Percentiles rank a stretch among this genome's conserved stretches.
Conservation (phyloP, 1,140 invertebrate genomes). For the Anthonomus grandis region DNA sequence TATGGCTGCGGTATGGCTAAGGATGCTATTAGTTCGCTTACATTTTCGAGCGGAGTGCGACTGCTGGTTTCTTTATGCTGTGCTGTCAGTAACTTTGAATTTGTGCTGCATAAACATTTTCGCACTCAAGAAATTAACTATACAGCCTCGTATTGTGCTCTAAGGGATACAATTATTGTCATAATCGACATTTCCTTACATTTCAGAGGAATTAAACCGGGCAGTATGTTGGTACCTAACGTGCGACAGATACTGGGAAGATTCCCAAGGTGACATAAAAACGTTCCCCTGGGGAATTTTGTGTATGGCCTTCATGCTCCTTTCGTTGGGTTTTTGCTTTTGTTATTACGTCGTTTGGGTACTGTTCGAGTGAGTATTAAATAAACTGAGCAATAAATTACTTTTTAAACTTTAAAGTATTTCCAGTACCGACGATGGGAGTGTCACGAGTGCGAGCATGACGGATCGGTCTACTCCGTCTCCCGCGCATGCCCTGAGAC, state of each 20-base stretch:
- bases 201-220: slow-evolving; percentile 77
- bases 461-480: slow-evolving; percentile 62
- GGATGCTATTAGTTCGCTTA: too few relatives aligned
- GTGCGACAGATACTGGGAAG: slow-evolving; percentile 88
- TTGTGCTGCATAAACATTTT: too few relatives aligned
- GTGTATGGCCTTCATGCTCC: slow-evolving; percentile 69
- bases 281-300: slow-evolving; percentile 78
- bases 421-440: slow-evolving; percentile 60
- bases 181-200: too few relatives aligned
- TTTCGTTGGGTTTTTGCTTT: slow-evolving; percentile 76
- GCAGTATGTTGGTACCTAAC: slow-evolving; percentile 89
- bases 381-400: not conserved
- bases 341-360: slow-evolving; percentile 90
- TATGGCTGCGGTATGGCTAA: too few relatives aligned
- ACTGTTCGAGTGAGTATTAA: slow-evolving; percentile 75
- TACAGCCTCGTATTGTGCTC: too few relatives aligned
- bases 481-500: slow-evolving; percentile 52
- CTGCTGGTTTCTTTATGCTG: too few relatives aligned
- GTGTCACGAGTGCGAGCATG: slow-evolving; percentile 59
- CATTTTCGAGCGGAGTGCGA: too few relatives aligned
- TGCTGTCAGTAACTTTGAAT: too few relatives aligned
- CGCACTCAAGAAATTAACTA: too few relatives aligned
- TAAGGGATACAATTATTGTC: too few relatives aligned
- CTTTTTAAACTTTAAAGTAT: slow-evolving; percentile 14
- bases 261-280: slow-evolving; percentile 68